Evolutionary conservation across 2,888 invertebrate species (phyloP).

Genomic region (Drosophila ustulata): DNA sequence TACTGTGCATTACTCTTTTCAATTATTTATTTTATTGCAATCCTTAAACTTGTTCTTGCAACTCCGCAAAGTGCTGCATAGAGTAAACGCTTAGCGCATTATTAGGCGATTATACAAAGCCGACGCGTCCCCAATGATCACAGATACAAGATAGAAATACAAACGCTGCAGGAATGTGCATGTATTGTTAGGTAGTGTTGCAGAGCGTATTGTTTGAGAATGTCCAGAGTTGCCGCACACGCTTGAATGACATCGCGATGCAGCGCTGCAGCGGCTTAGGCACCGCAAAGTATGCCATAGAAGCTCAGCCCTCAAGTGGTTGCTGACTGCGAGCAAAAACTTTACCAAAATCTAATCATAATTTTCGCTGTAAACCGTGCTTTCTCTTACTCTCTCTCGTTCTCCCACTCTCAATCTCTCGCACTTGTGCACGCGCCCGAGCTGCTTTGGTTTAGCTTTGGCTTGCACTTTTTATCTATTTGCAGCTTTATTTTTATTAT

Average conservation of each 20-base stretch:
- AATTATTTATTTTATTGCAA: background rate
- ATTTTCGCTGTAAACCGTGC: slow-evolving; percentile 63
- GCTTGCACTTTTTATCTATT: slow-evolving; percentile 63
- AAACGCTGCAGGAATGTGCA: slow-evolving; percentile 62
- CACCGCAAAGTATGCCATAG: slow-evolving; percentile 60
- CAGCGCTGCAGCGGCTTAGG: slow-evolving; percentile 26
- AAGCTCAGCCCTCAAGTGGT: slow-evolving; percentile 60
- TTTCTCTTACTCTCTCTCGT: background rate
- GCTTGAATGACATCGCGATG: slow-evolving; percentile 40
- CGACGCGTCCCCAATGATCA: slow-evolving; percentile 31
- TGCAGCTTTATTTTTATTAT: slow-evolving; percentile 71
- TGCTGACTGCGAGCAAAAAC: slow-evolving; percentile 57
- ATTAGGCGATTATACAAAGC: slow-evolving; percentile 61
- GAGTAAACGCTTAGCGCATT: slow-evolving; percentile 59
- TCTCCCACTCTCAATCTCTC: background rate
- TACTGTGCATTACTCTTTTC: too few species aligned
- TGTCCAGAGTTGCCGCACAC: slow-evolving; percentile 30
- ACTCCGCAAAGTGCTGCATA: slow-evolving; percentile 19
- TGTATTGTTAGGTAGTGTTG: slow-evolving; percentile 47
- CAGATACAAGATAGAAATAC: slow-evolving; percentile 56
- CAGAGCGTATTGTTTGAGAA: slow-evolving; percentile 9
- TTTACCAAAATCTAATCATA: slow-evolving; percentile 75
- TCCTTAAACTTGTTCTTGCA: slow-evolving; percentile 13
- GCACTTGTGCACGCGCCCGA: slow-evolving; percentile 35
- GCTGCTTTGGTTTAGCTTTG: slow-evolving; percentile 52